Evolutionary conservation across 2,888 invertebrate genomes (phyloP), one percentile per base, ranked within the genome.

Genomic region (Phengaris arion): DNA sequence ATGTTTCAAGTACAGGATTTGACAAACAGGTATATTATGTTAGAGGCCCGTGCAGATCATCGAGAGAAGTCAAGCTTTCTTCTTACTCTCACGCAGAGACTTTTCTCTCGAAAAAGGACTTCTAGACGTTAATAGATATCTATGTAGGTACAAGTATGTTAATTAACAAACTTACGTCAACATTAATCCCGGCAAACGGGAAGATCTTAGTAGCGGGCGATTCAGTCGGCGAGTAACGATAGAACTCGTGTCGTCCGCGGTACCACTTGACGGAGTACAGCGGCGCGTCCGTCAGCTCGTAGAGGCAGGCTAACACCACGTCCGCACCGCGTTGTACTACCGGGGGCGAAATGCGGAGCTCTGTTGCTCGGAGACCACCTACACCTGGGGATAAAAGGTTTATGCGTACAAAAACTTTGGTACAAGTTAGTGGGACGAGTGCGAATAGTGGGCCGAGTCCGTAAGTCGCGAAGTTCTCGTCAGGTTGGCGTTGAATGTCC

Each of bases 231-330:
- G 95, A 95, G 83, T 91, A 93, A 79, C 96, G 93, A 86, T 95
- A 96, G 89, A 96, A 96, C 89, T 96, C 96, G 85, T 95, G 94
- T 81, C 94, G 93, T 70, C 95, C 96, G 80, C 95, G 93, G 87
- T 96, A 96, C 95, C 95, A 96, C 86, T 96, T 96, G 78, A 96
- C 95, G 70, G 95, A 95, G 87, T 96, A 96, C 12, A 96, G 89
- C 0, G 95, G 95, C 12, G 95, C 95, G n/a, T 95, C 95, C 6
- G 95, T 95, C 80, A 96, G 88, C 84, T 95, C 94, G 85, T 95
- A 96, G 55, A 94, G 87, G 81, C 96, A 96, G 54, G 94, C 94
- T 48, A 95, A 85, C 0, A 89, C 93, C 22, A 95, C 95, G 79
- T 95, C 94, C 35, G 95, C 94, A 0, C 95, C 95, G 48, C 95